These are phyloP conservation scores for Rosalia funebris DNA, from an alignment of 2,888 invertebrate species.

Conservation along the genomic window DNA sequence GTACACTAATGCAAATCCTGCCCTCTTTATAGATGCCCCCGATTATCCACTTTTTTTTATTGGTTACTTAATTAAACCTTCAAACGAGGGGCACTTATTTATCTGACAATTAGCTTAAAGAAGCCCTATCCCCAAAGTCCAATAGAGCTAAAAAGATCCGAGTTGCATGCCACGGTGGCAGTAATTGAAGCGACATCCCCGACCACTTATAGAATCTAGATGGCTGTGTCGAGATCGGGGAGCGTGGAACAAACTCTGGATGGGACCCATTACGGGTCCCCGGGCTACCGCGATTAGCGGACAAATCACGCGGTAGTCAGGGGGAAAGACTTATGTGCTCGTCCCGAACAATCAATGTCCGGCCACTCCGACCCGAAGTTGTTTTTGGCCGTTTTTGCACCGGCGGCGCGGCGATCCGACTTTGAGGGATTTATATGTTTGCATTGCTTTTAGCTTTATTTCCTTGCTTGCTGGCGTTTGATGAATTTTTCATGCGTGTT, in stretches of 20 bases:
- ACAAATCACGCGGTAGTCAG: conserved; percentile 61
- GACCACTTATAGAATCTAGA: conserved; percentile 55
- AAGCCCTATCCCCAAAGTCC: conserved; percentile 52
- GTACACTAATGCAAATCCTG: conserved; percentile 36
- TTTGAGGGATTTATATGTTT: conserved; percentile 62
- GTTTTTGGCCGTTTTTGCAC: conserved; percentile 52
- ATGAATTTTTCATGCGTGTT: not conserved
- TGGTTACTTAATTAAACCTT: conserved; percentile 40
- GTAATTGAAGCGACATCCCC: conserved; percentile 51
- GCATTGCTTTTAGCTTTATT: conserved; percentile 22
- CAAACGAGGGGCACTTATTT: conserved; percentile 46
- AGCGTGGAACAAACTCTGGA: conserved; percentile 45
- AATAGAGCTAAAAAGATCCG: conserved; percentile 53
- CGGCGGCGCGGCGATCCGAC: conserved; percentile 46
- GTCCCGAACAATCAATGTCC: conserved; percentile 63
- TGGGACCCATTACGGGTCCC: conserved; percentile 59
- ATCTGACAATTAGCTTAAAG: conserved; percentile 52
- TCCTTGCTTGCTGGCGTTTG: not conserved
- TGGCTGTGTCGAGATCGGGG: conserved; percentile 19
- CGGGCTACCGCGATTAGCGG: conserved; percentile 61
- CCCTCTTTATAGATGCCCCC: conserved; percentile 11
- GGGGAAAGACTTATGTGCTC: conserved; percentile 62
- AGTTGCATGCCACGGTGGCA: conserved; percentile 44
- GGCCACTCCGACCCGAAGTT: conserved; percentile 51
- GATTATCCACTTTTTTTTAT: conserved; percentile 37